These are phyloP conservation scores for Molanna angustata DNA, from an alignment of 2,888 invertebrate genomes.

Conservation along the genomic window DNA sequence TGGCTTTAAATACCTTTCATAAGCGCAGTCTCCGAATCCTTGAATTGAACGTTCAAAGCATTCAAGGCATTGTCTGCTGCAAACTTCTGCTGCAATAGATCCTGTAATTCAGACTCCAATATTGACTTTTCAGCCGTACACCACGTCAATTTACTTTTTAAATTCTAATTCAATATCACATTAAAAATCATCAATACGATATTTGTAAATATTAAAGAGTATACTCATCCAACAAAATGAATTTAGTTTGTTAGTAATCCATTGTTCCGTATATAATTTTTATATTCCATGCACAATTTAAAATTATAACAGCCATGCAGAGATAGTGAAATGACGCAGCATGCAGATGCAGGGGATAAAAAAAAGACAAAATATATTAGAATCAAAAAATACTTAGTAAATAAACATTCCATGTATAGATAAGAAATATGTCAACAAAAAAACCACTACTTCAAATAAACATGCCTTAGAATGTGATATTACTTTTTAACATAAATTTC, in stretches of 20 bases:
- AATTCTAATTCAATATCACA: no score
- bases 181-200: no score
- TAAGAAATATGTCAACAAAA: no score
- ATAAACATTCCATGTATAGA: no score
- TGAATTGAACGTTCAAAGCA: slow-evolving; percentile 50
- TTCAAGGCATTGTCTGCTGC: slow-evolving; percentile 60
- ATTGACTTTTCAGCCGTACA: slow-evolving; percentile 61
- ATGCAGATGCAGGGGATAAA: slow-evolving; percentile 2
- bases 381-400: no score
- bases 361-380: not conserved
- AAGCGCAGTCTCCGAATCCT: slow-evolving; percentile 43
- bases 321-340: slow-evolving; percentile 1
- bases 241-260: not conserved
- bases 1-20: slow-evolving; percentile 43
- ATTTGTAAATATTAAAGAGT: no score
- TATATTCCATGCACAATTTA: no score
- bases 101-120: slow-evolving; percentile 64
- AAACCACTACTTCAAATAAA: no score
- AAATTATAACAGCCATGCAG: no score
- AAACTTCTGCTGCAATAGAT: slow-evolving; percentile 64
- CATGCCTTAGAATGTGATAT: no score
- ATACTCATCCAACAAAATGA: no score
- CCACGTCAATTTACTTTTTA: slow-evolving; percentile 62
- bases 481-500: no score
- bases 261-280: not conserved